These are phyloP conservation scores for Sarcophaga carnaria DNA, from an alignment of 2,888 invertebrate genomes.

Conservation along the genomic window DNA sequence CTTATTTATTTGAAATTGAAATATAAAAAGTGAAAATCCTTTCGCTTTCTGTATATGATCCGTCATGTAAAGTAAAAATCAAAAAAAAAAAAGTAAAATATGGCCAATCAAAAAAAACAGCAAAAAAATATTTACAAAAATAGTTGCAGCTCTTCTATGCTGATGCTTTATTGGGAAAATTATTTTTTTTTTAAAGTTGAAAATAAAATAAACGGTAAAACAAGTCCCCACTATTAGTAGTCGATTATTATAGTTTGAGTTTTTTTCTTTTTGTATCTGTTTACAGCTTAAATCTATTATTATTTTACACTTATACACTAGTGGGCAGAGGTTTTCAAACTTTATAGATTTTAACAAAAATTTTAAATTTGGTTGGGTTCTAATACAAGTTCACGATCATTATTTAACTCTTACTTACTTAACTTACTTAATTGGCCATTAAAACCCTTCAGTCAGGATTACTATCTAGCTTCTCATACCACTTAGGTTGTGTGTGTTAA, in stretches of 20 bases:
- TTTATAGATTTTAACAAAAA: background rate
- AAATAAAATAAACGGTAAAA: slow-evolving; percentile 25
- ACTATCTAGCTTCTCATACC: no score
- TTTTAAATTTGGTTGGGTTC: no score
- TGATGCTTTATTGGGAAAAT: slow-evolving; percentile 33
- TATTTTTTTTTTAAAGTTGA: background rate
- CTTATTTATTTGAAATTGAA: slow-evolving; percentile 26
- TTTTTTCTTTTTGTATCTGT: slow-evolving; percentile 34
- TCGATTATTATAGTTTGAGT: slow-evolving; percentile 43
- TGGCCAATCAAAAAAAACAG: slow-evolving; percentile 39
- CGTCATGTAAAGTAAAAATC: slow-evolving; percentile 37
- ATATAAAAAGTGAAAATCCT: slow-evolving; percentile 69
- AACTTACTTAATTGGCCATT: no score
- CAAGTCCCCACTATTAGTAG: slow-evolving; percentile 21
- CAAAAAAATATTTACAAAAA: slow-evolving; percentile 46
- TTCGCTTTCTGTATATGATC: slow-evolving; percentile 69
- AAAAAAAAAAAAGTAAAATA: slow-evolving; percentile 30
- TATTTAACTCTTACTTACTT: no score
- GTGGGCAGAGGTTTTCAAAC: slow-evolving; percentile 43
- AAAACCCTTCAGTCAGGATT: no score
- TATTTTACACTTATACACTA: background rate
- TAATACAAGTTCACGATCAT: no score
- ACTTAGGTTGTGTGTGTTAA: no score
- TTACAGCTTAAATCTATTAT: slow-evolving; percentile 25
- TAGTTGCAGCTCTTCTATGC: slow-evolving; percentile 19